Evolutionary conservation across 2,888 invertebrate genomes (phyloP).

Genomic region (Andrena praecox): DNA sequence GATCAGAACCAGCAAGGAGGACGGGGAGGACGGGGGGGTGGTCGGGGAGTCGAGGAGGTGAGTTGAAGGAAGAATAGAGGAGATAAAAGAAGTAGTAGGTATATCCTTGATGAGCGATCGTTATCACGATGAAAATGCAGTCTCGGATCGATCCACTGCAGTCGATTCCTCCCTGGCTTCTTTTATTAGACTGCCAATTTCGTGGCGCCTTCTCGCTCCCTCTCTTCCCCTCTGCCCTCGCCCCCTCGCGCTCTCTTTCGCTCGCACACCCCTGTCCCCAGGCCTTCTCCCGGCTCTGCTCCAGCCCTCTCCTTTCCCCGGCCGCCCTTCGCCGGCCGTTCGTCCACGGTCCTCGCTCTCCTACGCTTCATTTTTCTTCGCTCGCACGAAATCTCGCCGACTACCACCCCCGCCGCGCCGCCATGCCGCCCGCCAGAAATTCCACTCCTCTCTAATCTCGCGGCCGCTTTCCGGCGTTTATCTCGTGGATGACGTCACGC

Average conservation of each 20-base stretch:
- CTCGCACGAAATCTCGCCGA: slow-evolving; percentile 63
- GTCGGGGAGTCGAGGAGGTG: too few relatives aligned
- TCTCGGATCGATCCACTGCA: slow-evolving; percentile 72
- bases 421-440: slow-evolving; percentile 30
- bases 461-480: slow-evolving; percentile 64
- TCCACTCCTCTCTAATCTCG: slow-evolving; percentile 59
- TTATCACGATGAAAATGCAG: slow-evolving; percentile 76
- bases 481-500: slow-evolving; percentile 74
- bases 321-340: slow-evolving; percentile 10
- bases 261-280: background rate
- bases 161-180: slow-evolving; percentile 69
- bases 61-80: slow-evolving; percentile 44
- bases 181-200: slow-evolving; percentile 76
- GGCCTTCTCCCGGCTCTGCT: background rate
- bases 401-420: background rate
- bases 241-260: background rate
- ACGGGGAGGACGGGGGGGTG: background rate
- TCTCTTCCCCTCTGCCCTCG: background rate
- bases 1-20: slow-evolving; percentile 44
- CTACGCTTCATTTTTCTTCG: slow-evolving; percentile 55
- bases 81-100: slow-evolving; percentile 75
- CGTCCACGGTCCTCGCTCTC: slow-evolving; percentile 37
- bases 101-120: slow-evolving; percentile 75
- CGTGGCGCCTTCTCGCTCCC: slow-evolving; percentile 65
- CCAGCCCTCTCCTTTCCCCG: background rate